These are phyloP conservation scores for Leucophenga varia DNA, from an alignment of 1,140 invertebrate genomes.

Conservation along the genomic window DNA sequence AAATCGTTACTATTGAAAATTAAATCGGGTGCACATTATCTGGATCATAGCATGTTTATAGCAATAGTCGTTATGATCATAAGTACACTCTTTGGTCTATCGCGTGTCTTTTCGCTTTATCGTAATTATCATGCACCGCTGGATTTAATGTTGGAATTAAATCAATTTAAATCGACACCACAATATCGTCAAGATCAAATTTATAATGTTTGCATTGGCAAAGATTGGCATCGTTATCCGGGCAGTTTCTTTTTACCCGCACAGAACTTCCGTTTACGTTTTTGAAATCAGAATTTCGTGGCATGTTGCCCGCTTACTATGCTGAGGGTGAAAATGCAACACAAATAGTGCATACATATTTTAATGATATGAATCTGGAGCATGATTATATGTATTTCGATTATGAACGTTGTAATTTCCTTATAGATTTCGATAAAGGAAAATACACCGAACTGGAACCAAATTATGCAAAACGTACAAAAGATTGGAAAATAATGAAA, in stretches of 20 bases:
- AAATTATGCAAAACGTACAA: slow-evolving; percentile 72
- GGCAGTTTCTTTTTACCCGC: slow-evolving; percentile 94
- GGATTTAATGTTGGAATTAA: slow-evolving; percentile 82
- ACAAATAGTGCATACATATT: slow-evolving; percentile 77
- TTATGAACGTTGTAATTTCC: slow-evolving; percentile 75
- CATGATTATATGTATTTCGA: slow-evolving; percentile 75
- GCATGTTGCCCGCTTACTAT: slow-evolving; percentile 84
- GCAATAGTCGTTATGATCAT: slow-evolving; percentile 66
- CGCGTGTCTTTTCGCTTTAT: slow-evolving; percentile 64
- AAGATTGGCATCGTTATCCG: slow-evolving; percentile 98
- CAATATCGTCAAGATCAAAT: slow-evolving; percentile 58
- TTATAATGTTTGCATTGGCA: slow-evolving; percentile 89
- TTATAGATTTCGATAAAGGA: slow-evolving; percentile 84
- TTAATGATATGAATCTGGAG: slow-evolving; percentile 94
- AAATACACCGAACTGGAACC: slow-evolving; percentile 73
- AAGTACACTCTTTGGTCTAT: slow-evolving; percentile 63
- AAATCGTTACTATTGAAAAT: slow-evolving; percentile 58
- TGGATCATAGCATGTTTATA: slow-evolving; percentile 71
- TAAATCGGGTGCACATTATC: slow-evolving; percentile 67
- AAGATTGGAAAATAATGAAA: slow-evolving; percentile 75
- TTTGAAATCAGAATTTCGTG: slow-evolving; percentile 92
- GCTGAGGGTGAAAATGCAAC: slow-evolving; percentile 68
- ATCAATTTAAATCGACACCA: slow-evolving; percentile 52
- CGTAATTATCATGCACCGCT: slow-evolving; percentile 86
- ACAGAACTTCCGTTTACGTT: slow-evolving; percentile 74